Base-by-base conservation (phyloP, 1,140 invertebrate genomes). In the Leucophenga varia region DNA sequence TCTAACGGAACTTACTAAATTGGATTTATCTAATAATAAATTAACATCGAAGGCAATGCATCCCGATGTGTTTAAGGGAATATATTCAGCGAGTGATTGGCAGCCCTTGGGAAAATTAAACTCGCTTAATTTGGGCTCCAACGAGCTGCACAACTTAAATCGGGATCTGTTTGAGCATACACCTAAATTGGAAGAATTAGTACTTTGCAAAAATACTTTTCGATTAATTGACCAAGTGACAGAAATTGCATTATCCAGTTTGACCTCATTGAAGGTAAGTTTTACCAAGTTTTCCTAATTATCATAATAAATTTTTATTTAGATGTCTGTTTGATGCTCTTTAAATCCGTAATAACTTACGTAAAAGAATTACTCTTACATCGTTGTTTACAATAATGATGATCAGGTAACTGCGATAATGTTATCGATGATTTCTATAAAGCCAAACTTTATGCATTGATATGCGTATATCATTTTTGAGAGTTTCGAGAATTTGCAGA, bases 151-250 rank as follows among this genome's bases (percentile, higher is more conserved):
- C 51, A 82, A 78, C 1, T 63, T 91, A 1, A 59, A 89, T 61
- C 77, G 79, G 34, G 84, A 89, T 58, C 21, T 88, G 6, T 91
- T 91, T 63, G 84, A 87, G 48, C 88, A 91, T 57, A 61, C 85
- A 8, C 74, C 79, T 2, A 69, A 80, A 18, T 55, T 93, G 3
- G 83, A 82, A 47, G 77, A 79, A 22, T 72, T 93, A 14, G 79
- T 82, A 51, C 64, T 92, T 1, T 82, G 81, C 30, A 78, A 80
- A 6, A 92, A 91, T 72, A 84, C 82, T 0, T 75, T 91, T 2
- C 75, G 64, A 20, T 75, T 79, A 0, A 78, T 90, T 5, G 84
- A 87, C 54, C 68, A 77, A 18, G 68, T 76, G 3, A 85, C 84
- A 0, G 55, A 78, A 1, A 75, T 82, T 2, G 86, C 88, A 0